Percentiles rank a stretch among this genome's conserved stretches.
phyloP scores from a whole-genome alignment of 2,797 vertebrate species.

The Chaenodraco wilsoni region DNA sequence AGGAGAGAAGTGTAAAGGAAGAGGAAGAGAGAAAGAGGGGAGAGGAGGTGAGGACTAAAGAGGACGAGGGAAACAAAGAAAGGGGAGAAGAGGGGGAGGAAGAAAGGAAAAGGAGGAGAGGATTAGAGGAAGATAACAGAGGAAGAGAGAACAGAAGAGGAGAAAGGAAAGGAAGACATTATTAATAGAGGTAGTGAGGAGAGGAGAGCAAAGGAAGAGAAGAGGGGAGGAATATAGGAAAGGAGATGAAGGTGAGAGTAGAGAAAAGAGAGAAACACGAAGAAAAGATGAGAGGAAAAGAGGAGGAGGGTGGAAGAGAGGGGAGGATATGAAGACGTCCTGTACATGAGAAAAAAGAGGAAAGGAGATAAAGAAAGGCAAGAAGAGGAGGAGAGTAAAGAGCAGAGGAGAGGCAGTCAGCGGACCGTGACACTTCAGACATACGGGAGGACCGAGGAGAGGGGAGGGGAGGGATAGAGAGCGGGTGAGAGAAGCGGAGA shows the following conservation, averaged over 20 bases:
- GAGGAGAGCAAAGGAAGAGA: no score
- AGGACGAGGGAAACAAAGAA: no score
- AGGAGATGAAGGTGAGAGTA: neutral
- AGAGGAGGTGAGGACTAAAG: no score
- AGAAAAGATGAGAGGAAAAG: no score
- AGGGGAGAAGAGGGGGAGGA: no score
- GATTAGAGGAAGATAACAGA: neutral
- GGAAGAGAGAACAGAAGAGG: no score
- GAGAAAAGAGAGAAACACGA: neutral
- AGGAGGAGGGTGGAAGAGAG: neutral
- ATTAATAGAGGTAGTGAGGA: no score
- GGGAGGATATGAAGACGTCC: neutral
- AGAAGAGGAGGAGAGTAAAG: neutral
- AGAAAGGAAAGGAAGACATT: no score
- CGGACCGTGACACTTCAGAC: conserved; percentile 70
- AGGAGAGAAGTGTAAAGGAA: no score
- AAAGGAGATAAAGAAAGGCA: neutral
- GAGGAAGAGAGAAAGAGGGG: no score
- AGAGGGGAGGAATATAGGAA: no score
- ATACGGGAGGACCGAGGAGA: conserved; percentile 65
- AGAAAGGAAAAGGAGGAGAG: no score
- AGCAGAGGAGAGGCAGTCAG: conserved; percentile 45
- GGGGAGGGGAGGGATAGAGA: conserved; percentile 63
- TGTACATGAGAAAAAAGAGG: neutral
- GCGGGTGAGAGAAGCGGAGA: conserved; percentile 53